Evolutionary conservation across 1,140 invertebrate species (phyloP).

Genomic region (Helicoverpa zea): DNA sequence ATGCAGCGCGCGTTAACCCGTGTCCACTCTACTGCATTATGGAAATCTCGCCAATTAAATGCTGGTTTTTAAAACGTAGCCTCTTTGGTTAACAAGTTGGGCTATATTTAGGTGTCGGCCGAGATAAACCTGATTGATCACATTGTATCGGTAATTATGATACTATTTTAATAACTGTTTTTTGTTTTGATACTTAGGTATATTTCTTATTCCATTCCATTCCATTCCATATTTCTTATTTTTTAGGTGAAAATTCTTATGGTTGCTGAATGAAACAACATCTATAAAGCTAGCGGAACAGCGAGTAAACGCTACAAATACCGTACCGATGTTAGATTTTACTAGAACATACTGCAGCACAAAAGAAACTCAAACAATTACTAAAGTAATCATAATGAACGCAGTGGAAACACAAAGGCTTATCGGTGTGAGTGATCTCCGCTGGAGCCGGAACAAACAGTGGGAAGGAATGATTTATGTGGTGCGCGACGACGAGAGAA

Average conservation of each 20-base stretch:
- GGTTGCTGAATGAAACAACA: too few relatives aligned
- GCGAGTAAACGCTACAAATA: too few relatives aligned
- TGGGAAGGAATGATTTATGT: conserved; percentile 57
- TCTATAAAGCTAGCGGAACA: too few relatives aligned
- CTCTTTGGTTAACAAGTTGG: neutral
- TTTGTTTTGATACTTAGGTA: neutral
- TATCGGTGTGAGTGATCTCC: conserved; percentile 59
- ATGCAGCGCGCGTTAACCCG: conserved; percentile 22
- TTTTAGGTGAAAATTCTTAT: too few relatives aligned
- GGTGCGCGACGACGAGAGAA: conserved; percentile 66
- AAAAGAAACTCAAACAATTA: conserved; percentile 35
- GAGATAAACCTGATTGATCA: neutral
- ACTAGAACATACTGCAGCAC: neutral
- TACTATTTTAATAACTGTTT: neutral
- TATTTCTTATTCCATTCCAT: too few relatives aligned
- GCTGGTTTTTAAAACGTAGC: conserved; percentile 5
- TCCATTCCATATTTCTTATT: too few relatives aligned
- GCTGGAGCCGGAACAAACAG: conserved; percentile 55
- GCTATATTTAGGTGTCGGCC: conserved; percentile 3
- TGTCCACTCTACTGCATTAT: conserved; percentile 34
- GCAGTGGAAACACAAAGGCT: conserved; percentile 38
- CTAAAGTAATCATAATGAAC: conserved; percentile 24
- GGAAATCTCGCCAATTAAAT: conserved; percentile 42
- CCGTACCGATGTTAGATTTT: neutral
- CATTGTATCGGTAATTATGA: too few relatives aligned